phyloP scores from a whole-genome alignment of 2,888 invertebrate genomes.

The Cataglyphis altisquamis region DNA sequence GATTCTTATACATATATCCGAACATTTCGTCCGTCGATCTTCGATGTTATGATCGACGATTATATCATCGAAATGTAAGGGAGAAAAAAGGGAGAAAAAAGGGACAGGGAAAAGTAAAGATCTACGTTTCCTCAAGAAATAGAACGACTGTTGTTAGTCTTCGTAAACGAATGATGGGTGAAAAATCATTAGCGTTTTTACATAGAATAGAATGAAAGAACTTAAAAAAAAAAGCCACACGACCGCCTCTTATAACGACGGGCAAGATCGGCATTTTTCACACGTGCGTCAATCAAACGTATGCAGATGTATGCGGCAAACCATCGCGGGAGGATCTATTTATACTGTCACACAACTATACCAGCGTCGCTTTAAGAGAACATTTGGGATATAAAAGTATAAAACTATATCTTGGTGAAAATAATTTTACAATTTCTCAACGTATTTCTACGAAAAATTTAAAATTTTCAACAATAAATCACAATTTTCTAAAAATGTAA shows the following conservation, averaged over 20 bases:
- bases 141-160: slow-evolving; percentile 51
- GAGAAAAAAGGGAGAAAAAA: slow-evolving; percentile 3
- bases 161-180: slow-evolving; percentile 17
- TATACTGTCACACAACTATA: neutral
- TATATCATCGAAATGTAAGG: slow-evolving; percentile 31
- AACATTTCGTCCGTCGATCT: slow-evolving; percentile 82
- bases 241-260: slow-evolving; percentile 70
- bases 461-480: too few species aligned
- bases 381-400: slow-evolving; percentile 8
- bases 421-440: too few species aligned
- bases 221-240: slow-evolving; percentile 25
- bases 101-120: slow-evolving; percentile 1
- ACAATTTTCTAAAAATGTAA: too few species aligned
- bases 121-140: slow-evolving; percentile 33
- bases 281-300: slow-evolving; percentile 13
- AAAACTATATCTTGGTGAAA: neutral
- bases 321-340: slow-evolving; percentile 15
- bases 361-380: neutral
- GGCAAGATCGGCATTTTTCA: slow-evolving; percentile 77
- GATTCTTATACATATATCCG: slow-evolving; percentile 80
- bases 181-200: slow-evolving; percentile 68
- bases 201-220: slow-evolving; percentile 59
- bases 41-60: slow-evolving; percentile 77
- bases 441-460: too few species aligned
- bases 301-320: neutral